Evolutionary conservation across 2,797 vertebrate genomes (phyloP).

Genomic region (Cynopterus sphinx): DNA sequence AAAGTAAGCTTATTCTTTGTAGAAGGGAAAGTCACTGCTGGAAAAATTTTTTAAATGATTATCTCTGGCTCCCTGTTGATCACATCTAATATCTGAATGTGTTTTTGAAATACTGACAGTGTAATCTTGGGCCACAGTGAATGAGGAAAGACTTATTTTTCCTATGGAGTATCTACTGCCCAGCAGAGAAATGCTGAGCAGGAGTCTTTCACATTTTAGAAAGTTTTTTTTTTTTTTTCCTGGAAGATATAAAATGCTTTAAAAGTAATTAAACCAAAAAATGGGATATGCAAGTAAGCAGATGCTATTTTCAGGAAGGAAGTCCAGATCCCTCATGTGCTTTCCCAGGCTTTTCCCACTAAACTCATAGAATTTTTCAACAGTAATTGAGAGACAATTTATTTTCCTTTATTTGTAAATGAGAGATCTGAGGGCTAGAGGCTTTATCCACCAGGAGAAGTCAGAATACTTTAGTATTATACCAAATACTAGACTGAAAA

Average conservation of each 20-base stretch:
- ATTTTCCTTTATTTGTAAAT: background rate
- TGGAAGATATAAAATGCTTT: constrained; percentile 48
- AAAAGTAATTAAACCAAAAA: constrained; percentile 50
- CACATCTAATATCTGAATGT: background rate
- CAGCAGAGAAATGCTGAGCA: constrained; percentile 35
- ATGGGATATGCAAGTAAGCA: background rate
- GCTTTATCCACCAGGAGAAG: background rate
- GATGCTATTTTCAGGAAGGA: constrained; percentile 4
- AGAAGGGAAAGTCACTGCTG: constrained; percentile 30
- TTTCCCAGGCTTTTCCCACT: background rate
- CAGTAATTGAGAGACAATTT: background rate
- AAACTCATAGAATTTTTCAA: background rate
- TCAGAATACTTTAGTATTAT: background rate
- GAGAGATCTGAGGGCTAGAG: background rate
- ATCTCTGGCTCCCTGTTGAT: constrained; percentile 2
- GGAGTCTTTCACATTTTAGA: constrained; percentile 44
- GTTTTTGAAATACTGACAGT: background rate
- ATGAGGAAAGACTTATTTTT: constrained; percentile 15
- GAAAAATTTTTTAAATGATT: background rate
- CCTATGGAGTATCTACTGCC: background rate
- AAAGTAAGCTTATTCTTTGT: constrained; percentile 15
- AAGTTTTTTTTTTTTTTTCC: background rate
- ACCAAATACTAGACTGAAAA: background rate
- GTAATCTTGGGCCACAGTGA: background rate
- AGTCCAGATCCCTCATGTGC: background rate